phyloP scores from a whole-genome alignment of 2,888 invertebrate genomes.

The Drosophila robusta region DNA sequence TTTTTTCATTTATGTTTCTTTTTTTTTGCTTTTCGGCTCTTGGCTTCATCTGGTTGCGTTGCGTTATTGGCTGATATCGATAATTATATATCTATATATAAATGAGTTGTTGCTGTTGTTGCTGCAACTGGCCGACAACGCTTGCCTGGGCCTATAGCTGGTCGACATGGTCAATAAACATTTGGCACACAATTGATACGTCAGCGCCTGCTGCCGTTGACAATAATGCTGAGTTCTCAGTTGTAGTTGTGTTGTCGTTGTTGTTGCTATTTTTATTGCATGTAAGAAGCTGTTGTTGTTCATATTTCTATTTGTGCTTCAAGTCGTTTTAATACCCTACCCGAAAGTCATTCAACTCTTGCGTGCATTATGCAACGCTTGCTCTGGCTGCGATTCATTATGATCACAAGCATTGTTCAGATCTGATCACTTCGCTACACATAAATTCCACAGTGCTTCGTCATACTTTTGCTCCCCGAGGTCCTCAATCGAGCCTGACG shows the following conservation, averaged over 20 bases:
- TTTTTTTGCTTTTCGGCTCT: background rate
- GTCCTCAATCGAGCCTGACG: too few relatives aligned
- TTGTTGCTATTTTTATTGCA: constrained; percentile 8
- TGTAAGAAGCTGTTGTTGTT: constrained; percentile 16
- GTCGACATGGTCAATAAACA: constrained; percentile 80
- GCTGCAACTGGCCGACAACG: constrained; percentile 31
- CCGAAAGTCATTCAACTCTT: background rate
- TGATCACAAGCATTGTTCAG: too few relatives aligned
- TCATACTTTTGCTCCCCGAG: background rate
- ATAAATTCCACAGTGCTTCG: background rate
- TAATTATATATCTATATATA: constrained; percentile 41
- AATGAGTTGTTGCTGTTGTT: constrained; percentile 13
- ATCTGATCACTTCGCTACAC: too few relatives aligned
- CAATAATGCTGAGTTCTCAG: constrained; percentile 66
- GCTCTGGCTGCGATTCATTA: too few relatives aligned
- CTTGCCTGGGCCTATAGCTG: constrained; percentile 38
- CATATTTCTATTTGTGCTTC: constrained; percentile 18
- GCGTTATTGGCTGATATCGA: constrained; percentile 50
- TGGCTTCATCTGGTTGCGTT: constrained; percentile 40
- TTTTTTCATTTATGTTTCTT: background rate
- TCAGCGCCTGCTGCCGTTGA: constrained; percentile 69
- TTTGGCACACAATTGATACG: constrained; percentile 82
- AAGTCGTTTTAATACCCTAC: constrained; percentile 3
- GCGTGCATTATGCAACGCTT: background rate
- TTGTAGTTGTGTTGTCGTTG: constrained; percentile 14